Evolutionary conservation across 53 echinoderm and acorn worm genomes (phyloP).

Genomic region (Echinometra lucunter): DNA sequence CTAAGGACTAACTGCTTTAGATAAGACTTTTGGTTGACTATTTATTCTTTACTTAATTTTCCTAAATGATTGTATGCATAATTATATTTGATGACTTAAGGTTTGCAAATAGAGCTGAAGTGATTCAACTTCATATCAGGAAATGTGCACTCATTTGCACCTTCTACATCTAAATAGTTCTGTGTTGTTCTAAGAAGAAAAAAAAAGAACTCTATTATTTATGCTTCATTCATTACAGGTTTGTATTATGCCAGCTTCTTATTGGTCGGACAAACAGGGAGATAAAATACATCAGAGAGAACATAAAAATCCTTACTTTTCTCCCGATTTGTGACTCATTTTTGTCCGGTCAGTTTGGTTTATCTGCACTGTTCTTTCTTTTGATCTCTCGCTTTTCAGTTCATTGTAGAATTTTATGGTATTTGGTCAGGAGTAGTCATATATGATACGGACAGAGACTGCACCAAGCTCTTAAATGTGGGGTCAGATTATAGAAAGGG

Average conservation of each 20-base stretch:
- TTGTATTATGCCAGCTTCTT: not conserved
- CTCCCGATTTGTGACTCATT: constrained; percentile 43
- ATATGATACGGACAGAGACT: not conserved
- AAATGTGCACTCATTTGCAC: too few relatives aligned
- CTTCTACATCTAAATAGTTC: too few relatives aligned
- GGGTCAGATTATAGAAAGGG: not conserved
- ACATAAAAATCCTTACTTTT: not conserved
- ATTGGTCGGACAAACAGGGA: not conserved
- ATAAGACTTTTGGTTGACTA: not conserved
- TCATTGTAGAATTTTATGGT: constrained; percentile 46
- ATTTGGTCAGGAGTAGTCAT: constrained; percentile 29
- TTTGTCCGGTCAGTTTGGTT: constrained; percentile 32
- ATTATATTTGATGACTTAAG: not conserved
- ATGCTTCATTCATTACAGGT: not conserved
- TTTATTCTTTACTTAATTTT: not conserved
- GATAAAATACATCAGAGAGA: not conserved
- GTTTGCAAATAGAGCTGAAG: too few relatives aligned
- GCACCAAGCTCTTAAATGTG: not conserved
- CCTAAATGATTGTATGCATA: not conserved
- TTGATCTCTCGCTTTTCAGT: not conserved
- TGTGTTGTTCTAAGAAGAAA: not conserved
- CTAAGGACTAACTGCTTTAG: not conserved
- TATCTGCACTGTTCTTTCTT: not conserved
- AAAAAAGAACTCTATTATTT: too few relatives aligned
- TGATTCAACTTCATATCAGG: too few relatives aligned